Evolutionary conservation across 2,797 vertebrate species (phyloP), one percentile per base, ranked within the genome.

Genomic region (Aldrovandia affinis): DNA sequence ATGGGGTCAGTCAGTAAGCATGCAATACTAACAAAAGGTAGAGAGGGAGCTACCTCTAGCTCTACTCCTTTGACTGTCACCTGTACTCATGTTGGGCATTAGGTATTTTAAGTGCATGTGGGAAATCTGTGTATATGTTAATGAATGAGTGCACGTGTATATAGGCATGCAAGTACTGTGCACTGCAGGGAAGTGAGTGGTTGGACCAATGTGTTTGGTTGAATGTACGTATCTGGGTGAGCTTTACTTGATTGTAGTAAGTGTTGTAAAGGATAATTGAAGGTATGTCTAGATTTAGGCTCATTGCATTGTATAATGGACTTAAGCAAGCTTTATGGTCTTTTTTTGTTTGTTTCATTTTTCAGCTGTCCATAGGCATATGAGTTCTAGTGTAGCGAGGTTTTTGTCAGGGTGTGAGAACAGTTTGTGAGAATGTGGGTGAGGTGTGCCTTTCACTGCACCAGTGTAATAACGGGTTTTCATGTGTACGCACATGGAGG

Each of bases 31-130:
- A n/a, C n/a, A n/a, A n/a, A n/a, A n/a, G n/a, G n/a, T n/a, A n/a
- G n/a, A n/a, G n/a, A n/a, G n/a, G n/a, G n/a, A n/a, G n/a, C n/a
- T n/a, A n/a, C n/a, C n/a, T n/a, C n/a, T n/a, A n/a, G n/a, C n/a
- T 47, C 52, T 70, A 70, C 30, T 77, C 28, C 50, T 81, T 55
- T 75, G 68, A 82, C 33, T 33, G 20, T 85, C 7, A 79, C 73
- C 57, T 73, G 80, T 85, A 55, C 15, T 79, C 77, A 39, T n/a
- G 59, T 81, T 30, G 65, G 70, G 77, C 73, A 80, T 81, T 86
- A 68, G 59, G 15, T 28, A 79, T 25, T 78, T 75, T 80, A 83
- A 80, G 73, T 83, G 86, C 30, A 20, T 87, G 84, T 78, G 82
- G 78, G 73, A 57, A 77, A 22, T 52, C 59, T 82, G 15, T 68